A percentile compares a stretch with the other conserved stretches of the same genome.
Conservation (phyloP, 2,113 vertebrate species). For the Tiliqua scincoides region DNA sequence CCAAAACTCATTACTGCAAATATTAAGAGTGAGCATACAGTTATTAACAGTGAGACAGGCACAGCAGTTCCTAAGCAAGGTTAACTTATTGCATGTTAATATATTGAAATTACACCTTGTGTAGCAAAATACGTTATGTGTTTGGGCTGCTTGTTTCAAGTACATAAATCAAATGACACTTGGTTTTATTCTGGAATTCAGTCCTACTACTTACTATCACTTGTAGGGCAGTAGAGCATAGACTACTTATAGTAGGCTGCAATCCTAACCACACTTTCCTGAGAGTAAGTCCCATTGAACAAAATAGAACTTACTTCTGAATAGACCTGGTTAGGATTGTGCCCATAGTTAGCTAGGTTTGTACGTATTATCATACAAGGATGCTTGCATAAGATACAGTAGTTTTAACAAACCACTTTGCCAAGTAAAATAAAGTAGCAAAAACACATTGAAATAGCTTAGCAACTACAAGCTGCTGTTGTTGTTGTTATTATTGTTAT, state of each 20-base stretch:
- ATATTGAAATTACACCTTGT: not conserved
- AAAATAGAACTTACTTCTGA: too few relatives aligned
- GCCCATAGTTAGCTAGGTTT: too few relatives aligned
- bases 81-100: not conserved
- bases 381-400: too few relatives aligned
- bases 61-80: not conserved
- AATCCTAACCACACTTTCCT: too few relatives aligned
- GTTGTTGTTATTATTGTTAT: too few relatives aligned
- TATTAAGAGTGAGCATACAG: not conserved
- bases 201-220: not conserved
- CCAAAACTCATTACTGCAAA: constrained; percentile 4
- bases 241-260: not conserved
- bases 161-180: not conserved
- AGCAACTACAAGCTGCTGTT: not conserved
- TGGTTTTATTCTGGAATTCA: not conserved
- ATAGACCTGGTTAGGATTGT: too few relatives aligned
- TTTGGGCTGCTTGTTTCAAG: not conserved
- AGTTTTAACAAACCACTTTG: too few relatives aligned
- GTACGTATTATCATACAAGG: too few relatives aligned
- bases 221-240: not conserved
- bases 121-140: not conserved
- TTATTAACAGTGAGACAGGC: not conserved
- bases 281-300: too few relatives aligned
- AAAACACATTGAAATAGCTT: not conserved
- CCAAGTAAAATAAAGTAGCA: too few relatives aligned